Evolutionary conservation across 23 tunicate species (phyloP), one percentile per base, ranked within the genome.

Genomic region (Pegea sp.): DNA sequence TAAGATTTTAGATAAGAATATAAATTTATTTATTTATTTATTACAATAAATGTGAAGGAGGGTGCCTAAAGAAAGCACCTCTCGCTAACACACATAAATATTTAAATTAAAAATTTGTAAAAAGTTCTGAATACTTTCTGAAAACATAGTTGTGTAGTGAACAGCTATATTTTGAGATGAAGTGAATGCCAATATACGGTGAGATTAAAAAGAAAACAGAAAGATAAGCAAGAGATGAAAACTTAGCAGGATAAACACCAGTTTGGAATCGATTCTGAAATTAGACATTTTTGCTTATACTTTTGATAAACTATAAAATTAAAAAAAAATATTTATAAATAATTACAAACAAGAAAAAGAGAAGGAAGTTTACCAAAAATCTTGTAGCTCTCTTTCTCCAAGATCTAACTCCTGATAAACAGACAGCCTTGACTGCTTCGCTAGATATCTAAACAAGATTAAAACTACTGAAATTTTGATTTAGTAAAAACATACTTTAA

Each of bases 161-260:
- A n/a, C n/a, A n/a, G n/a, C n/a, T n/a, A n/a, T n/a, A n/a, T n/a
- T n/a, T n/a, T n/a, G n/a, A n/a, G n/a, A n/a, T n/a, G n/a, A n/a
- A n/a, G n/a, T n/a, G n/a, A n/a, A n/a, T n/a, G n/a, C n/a, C n/a
- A n/a, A n/a, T n/a, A n/a, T n/a, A n/a, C n/a, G n/a, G n/a, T n/a
- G n/a, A n/a, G n/a, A n/a, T 24, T 5, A 58, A 24, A 19, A 73
- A 61, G 7, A 68, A 49, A 27, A 65, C 60, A 30, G 49, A 46
- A 7, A 78, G 38, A 0, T 62, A 22, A 30, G 46, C 62, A 50
- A 84, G 66, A 44, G 84, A 73, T 46, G 84, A 65, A 49, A 72
- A 84, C 46, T 70, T 84, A 20, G 80, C 95, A 1, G 95, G 95
- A 31, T 59, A 84, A 28, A 84, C 95, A 22, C 95, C 95, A 67